These are phyloP conservation scores for Fukomys damarensis DNA, from an alignment of 2,113 vertebrate species.

Conservation along the genomic window DNA sequence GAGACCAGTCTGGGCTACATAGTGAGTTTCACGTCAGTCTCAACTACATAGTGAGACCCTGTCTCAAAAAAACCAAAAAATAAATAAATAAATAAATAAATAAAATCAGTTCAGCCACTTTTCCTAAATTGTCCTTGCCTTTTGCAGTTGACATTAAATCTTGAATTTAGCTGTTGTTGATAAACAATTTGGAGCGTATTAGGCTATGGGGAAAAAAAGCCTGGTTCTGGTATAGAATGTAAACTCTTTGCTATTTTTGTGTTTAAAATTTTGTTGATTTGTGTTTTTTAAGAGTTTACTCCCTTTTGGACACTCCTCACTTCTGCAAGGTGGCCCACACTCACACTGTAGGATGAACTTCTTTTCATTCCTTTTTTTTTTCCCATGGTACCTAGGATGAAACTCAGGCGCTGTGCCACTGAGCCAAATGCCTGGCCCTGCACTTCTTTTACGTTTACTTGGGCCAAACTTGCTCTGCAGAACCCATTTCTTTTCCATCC, in stretches of 20 bases:
- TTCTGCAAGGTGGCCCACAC: neutral
- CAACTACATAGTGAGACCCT: too few species aligned
- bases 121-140: neutral
- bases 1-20: too few species aligned
- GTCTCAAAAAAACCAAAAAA: too few species aligned
- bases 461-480: neutral
- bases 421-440: too few species aligned
- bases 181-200: neutral
- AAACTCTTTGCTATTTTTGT: constrained; percentile 22
- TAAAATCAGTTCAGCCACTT: neutral
- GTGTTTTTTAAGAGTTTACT: neutral
- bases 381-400: too few species aligned
- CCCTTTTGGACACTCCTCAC: neutral
- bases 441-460: neutral
- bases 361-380: neutral
- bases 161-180: constrained; percentile 1
- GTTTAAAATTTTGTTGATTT: neutral
- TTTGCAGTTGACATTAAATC: neutral
- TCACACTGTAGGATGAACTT: neutral
- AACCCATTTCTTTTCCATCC: neutral
- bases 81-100: too few species aligned
- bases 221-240: neutral
- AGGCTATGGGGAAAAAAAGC: neutral
- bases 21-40: too few species aligned
- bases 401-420: too few species aligned